Percentiles rank a stretch among this genome's conserved stretches.
These are phyloP conservation scores for western clawed frog (Xenopus tropicalis) DNA, from an alignment of 2,113 vertebrate genomes.

Conservation along the genomic window DNA sequence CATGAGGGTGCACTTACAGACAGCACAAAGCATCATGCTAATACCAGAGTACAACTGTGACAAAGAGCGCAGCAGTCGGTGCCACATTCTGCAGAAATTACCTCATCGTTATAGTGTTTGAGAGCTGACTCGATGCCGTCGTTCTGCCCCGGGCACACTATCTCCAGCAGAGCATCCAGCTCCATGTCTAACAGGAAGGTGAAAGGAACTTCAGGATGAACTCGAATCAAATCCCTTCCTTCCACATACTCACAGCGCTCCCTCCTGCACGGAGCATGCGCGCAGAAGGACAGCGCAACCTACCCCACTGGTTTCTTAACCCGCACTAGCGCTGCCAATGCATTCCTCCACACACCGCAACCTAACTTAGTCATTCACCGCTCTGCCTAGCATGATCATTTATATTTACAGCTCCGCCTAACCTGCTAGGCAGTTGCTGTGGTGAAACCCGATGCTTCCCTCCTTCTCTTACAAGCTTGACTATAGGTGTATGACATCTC, in stretches of 20 bases:
- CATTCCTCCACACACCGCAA: neutral
- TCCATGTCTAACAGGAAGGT: conserved; percentile 51
- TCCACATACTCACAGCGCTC: conserved; percentile 9
- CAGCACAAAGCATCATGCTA: too few relatives aligned
- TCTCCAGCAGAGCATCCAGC: conserved; percentile 57
- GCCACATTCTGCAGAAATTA: conserved; percentile 45
- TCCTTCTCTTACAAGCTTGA: too few relatives aligned
- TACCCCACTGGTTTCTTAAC: neutral
- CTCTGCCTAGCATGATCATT: neutral
- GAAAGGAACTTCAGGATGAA: neutral
- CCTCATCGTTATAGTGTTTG: conserved; percentile 67
- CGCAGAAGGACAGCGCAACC: neutral
- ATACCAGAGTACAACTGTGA: too few relatives aligned
- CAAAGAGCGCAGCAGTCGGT: too few relatives aligned
- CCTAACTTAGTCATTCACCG: neutral
- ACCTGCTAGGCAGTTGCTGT: neutral
- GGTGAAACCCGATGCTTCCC: too few relatives aligned
- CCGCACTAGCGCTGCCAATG: too few relatives aligned
- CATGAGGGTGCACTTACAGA: too few relatives aligned
- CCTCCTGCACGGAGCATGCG: conserved; percentile 5
- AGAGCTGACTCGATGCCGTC: conserved; percentile 57
- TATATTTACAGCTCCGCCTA: neutral
- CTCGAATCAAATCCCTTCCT: neutral
- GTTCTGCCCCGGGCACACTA: conserved; percentile 51
- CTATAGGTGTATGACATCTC: too few relatives aligned